phyloP scores from a whole-genome alignment of 2,113 vertebrate species.

The Mesembrinibis cayennensis region DNA sequence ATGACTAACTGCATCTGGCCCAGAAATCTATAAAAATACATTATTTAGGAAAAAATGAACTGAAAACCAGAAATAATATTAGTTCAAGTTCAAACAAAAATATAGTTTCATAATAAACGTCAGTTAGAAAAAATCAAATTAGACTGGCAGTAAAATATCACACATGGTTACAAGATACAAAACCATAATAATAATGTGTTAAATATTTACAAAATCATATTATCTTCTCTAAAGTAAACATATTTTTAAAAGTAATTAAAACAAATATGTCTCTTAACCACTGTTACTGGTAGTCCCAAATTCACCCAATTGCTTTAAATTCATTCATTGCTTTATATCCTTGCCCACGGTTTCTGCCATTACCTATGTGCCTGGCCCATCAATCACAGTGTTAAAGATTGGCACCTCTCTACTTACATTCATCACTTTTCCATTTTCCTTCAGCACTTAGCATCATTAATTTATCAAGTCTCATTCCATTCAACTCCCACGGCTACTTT shows the following conservation, averaged over 20 bases:
- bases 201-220: not conserved
- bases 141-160: not conserved
- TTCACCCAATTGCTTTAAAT: not conserved
- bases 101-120: not conserved
- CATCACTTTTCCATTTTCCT: constrained; percentile 40
- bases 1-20: not conserved
- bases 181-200: not conserved
- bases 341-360: not conserved
- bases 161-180: not conserved
- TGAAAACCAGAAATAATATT: not conserved
- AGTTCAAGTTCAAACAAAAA: not conserved
- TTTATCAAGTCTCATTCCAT: constrained; percentile 38
- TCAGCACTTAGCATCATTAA: constrained; percentile 60
- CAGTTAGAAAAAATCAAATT: not conserved
- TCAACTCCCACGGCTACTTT: constrained; percentile 52
- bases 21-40: not conserved
- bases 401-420: constrained; percentile 43
- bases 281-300: not conserved
- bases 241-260: not conserved
- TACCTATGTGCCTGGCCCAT: not conserved
- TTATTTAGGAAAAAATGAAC: not conserved
- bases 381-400: not conserved
- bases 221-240: not conserved
- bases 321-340: not conserved
- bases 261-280: not conserved